These are phyloP conservation scores for Macropis europaea DNA, from an alignment of 2,888 invertebrate genomes.

Conservation along the genomic window DNA sequence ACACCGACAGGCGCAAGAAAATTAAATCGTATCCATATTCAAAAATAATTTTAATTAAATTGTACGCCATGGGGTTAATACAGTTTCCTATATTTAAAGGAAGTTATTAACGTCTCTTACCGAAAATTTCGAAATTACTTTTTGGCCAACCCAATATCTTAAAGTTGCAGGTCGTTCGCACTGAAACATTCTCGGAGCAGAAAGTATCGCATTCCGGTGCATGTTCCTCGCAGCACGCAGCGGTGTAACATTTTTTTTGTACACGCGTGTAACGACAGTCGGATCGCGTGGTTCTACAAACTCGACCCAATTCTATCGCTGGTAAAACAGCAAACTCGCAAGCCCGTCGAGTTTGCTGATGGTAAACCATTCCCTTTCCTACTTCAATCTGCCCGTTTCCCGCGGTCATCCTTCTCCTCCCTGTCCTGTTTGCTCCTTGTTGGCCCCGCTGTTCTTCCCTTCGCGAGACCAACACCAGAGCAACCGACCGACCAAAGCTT, in stretches of 20 bases:
- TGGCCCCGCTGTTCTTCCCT: conserved; percentile 10
- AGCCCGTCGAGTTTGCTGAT: conserved; percentile 65
- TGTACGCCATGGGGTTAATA: too few species aligned
- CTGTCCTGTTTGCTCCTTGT: conserved; percentile 35
- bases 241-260: conserved; percentile 13
- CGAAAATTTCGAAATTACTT: too few species aligned
- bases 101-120: too few species aligned
- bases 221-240: background rate
- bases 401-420: conserved; percentile 27
- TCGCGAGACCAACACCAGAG: conserved; percentile 22
- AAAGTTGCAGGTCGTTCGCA: too few species aligned
- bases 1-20: too few species aligned
- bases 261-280: conserved; percentile 7
- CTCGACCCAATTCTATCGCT: conserved; percentile 66
- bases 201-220: too few species aligned
- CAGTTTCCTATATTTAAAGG: too few species aligned
- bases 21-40: too few species aligned
- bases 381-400: conserved; percentile 37
- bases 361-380: conserved; percentile 60
- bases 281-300: conserved; percentile 32
- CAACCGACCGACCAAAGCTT: conserved; percentile 54
- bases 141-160: too few species aligned
- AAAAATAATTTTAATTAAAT: too few species aligned
- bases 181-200: too few species aligned
- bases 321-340: conserved; percentile 69